Conservation (phyloP, 2,797 vertebrate genomes). For the Acanthurus tractus region DNA sequence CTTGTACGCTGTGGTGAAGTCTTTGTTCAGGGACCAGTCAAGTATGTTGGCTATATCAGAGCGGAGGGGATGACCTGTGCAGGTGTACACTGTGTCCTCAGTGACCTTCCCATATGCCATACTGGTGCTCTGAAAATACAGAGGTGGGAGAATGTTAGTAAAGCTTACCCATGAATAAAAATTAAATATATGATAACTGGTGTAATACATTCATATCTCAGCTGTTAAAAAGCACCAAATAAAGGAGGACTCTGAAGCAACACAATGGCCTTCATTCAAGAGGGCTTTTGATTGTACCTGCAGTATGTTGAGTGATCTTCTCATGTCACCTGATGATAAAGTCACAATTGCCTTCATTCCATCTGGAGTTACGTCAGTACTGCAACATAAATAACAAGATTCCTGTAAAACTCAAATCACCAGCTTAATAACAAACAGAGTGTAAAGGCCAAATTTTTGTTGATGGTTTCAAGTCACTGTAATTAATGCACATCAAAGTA, state of each 20-base stretch:
- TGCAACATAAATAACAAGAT: constrained; percentile 65
- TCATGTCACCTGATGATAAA: constrained; percentile 95
- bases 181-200: neutral
- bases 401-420: neutral
- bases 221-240: neutral
- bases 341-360: constrained; percentile 97
- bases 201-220: neutral
- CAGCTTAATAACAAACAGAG: too few species aligned
- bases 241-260: neutral
- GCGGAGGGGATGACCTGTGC: constrained; percentile 96
- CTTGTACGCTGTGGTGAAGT: constrained; percentile 92
- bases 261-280: too few species aligned
- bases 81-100: constrained; percentile 95
- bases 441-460: too few species aligned
- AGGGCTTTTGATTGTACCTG: constrained; percentile 84
- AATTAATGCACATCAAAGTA: too few species aligned
- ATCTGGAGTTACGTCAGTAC: constrained; percentile 91
- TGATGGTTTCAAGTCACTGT: neutral
- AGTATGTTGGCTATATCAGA: constrained; percentile 97
- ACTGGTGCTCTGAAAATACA: constrained; percentile 90
- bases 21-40: constrained; percentile 97
- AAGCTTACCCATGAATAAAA: neutral
- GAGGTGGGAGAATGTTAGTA: neutral
- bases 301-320: constrained; percentile 94
- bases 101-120: constrained; percentile 96